Evolutionary conservation across 2,797 vertebrate species (phyloP).

Genomic region (Xenops minutus): DNA sequence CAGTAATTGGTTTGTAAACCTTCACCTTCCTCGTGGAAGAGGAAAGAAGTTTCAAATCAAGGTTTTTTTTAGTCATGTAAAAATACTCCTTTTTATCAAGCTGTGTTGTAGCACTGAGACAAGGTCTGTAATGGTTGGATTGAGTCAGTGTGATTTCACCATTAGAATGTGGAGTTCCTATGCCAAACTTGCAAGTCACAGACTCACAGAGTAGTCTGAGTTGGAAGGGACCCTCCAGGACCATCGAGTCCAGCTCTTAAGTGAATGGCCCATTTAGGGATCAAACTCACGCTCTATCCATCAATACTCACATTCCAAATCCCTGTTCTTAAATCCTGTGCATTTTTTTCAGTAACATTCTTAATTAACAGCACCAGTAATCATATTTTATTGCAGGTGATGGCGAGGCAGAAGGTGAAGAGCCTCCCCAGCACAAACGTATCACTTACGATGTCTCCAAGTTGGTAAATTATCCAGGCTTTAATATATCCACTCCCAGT

Average conservation of each 20-base stretch:
- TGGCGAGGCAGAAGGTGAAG: constrained; percentile 66
- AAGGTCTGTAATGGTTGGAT: neutral
- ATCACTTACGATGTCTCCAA: constrained; percentile 91
- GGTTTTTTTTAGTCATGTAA: neutral
- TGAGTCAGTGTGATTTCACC: neutral
- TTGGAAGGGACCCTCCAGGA: neutral
- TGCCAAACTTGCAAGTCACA: neutral
- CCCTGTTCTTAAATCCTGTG: neutral
- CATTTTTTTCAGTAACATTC: neutral
- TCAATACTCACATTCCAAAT: neutral
- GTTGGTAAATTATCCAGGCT: constrained; percentile 93
- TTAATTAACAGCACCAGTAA: neutral
- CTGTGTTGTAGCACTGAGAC: neutral
- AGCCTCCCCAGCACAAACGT: constrained; percentile 59
- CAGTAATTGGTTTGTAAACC: neutral
- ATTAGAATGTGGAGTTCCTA: neutral
- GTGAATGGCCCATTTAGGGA: neutral
- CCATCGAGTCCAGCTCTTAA: neutral
- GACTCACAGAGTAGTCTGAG: neutral
- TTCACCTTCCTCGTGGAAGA: neutral
- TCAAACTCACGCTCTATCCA: neutral
- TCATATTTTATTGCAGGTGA: constrained; percentile 68
- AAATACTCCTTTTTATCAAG: neutral
- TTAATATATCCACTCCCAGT: constrained; percentile 85
- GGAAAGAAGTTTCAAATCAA: neutral